Evolutionary conservation across 2,888 invertebrate species (phyloP).

Genomic region (Drosophila testacea): DNA sequence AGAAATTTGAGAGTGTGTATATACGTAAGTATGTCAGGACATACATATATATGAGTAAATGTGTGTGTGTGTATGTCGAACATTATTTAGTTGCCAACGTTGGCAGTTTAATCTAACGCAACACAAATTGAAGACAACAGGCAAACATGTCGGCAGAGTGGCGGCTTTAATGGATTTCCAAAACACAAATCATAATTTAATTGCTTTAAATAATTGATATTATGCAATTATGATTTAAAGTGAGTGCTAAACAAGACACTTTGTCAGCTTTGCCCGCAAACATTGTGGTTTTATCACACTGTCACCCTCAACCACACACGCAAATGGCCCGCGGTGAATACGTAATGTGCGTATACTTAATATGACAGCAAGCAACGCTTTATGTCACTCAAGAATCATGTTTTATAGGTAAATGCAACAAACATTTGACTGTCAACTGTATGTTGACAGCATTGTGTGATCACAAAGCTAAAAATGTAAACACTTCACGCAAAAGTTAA

Average conservation of each 20-base stretch:
- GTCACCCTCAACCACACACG: not conserved
- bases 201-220: conserved; percentile 34
- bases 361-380: conserved; percentile 46
- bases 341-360: conserved; percentile 51
- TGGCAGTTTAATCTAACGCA: conserved; percentile 51
- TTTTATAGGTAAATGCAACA: conserved; percentile 11
- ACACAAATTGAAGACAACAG: conserved; percentile 25
- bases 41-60: conserved; percentile 8
- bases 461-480: conserved; percentile 18
- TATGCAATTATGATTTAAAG: conserved; percentile 21
- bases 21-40: conserved; percentile 1
- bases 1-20: conserved; percentile 1
- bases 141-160: not conserved
- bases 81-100: conserved; percentile 46
- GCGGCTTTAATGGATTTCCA: conserved; percentile 24
- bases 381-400: conserved; percentile 34
- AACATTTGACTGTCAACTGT: conserved; percentile 6
- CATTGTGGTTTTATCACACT: conserved; percentile 8
- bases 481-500: not conserved
- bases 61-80: conserved; percentile 33
- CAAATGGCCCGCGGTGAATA: conserved; percentile 31
- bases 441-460: conserved; percentile 8
- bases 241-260: not conserved
- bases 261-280: conserved; percentile 3
- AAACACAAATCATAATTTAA: conserved; percentile 39